Evolutionary conservation across 1,140 invertebrate species (phyloP), one percentile per base, ranked within the genome.

Genomic region (Phymorhynchus buccinoides): DNA sequence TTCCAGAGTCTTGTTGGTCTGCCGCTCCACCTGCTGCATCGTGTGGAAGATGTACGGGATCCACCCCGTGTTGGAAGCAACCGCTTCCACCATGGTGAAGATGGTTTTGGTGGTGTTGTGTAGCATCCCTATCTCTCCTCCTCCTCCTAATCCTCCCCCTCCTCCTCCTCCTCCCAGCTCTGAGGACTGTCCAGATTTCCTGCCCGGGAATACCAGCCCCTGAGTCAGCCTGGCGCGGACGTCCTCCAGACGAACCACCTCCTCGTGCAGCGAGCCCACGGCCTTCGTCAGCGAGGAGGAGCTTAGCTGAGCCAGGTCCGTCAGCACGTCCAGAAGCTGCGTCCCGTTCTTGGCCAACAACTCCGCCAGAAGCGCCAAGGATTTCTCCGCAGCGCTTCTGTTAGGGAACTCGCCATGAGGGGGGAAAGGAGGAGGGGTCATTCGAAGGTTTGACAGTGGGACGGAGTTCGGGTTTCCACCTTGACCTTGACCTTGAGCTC

Each of bases 31-130:
- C 52, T 87, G 86, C 37, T 88, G 89, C 81, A 89, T 84, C 52
- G 88, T 89, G 30, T 86, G 84, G 30, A 86, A 89, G 48, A 89
- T 90, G 62, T 87, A 86, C 0, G 89, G 90, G 83, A 90, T 87
- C 90, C 90, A 90, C 9, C 88, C 85, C 0, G 90, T 90, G 77
- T 89, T 88, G 2, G 88, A 88, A 0, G 89, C 89, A 16, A 90
- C 82, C 3, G 88, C 86, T 44, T 89, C 88, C 16, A 86, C 75
- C 30, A 90, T 86, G 30, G 87, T 87, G 30, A 88, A 87, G 14
- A 86, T 87, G 18, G 81, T 85, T 56, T 86, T 86, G 41, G 88
- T 88, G n/a, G 79, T 86, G 62, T 90, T 90, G 6, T 83, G 80
- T 1, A 89, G 62, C 32, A 82, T 80, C 22, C 85, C 82, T 48